Base-by-base conservation (phyloP, 2,888 invertebrate genomes). In the Druceiella hillmani region DNA sequence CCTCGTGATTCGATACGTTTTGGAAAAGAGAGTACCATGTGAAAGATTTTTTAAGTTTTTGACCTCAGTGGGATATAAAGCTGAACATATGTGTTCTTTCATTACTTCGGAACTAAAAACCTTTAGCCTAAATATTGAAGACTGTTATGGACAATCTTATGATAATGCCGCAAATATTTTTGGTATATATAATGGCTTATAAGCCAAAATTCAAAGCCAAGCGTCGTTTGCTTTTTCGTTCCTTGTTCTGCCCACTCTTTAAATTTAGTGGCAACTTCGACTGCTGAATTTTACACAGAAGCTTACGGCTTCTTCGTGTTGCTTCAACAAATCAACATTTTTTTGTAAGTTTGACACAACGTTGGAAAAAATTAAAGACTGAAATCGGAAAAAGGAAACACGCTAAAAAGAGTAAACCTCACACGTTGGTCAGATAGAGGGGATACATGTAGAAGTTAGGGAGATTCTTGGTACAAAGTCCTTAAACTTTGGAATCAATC, bases 361-460 rank as follows among this genome's bases (percentile, higher is more conserved):
- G n/a, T n/a, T n/a, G n/a, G n/a, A n/a, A n/a, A n/a, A n/a, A n/a
- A n/a, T n/a, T n/a, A n/a, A n/a, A n/a, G n/a, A n/a, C n/a, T n/a
- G n/a, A n/a, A n/a, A n/a, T n/a, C n/a, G n/a, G n/a, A n/a, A n/a
- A n/a, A n/a, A n/a, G n/a, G n/a, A 49, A 49, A 48, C n/a, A 49
- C 45, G 4, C 38, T 52, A 7, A 53, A 52, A 38, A 51, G 46
- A 48, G 50, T 54, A 22, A 51, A 48, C 31, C 44, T 49, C 13
- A 56, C 52, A 40, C 41, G 52, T 50, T 57, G 53, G 53, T 52
- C 52, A 46, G 52, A 52, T 43, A 48, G 49, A 51, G 48, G 17
- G 24, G 47, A 50, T 25, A 48, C 50, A 2, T 48, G 46, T 39
- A 45, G 34, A 45, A 48, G 42, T 43, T 30, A 44, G n/a, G 41